Conservation (phyloP, 2,888 invertebrate genomes). For the Heliconius hortense region DNA sequence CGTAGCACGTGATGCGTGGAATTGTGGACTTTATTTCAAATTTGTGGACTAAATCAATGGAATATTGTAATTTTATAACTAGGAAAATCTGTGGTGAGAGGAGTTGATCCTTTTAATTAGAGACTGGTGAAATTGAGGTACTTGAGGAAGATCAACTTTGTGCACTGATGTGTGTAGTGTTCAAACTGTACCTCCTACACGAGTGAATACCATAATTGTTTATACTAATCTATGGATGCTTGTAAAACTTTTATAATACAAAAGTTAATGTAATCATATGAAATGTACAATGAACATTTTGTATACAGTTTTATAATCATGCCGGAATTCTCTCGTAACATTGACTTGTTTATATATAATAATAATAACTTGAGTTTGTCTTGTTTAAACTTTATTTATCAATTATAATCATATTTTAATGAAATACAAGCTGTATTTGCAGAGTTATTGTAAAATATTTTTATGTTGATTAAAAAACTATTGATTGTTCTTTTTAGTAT, state of each 20-base stretch:
- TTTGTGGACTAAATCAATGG: constrained; percentile 78
- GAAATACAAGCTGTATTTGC: constrained; percentile 28
- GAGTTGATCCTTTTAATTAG: constrained; percentile 75
- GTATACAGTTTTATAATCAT: constrained; percentile 76
- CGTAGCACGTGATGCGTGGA: constrained; percentile 65
- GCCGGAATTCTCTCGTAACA: constrained; percentile 78
- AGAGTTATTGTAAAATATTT: constrained; percentile 33
- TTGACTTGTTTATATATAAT: constrained; percentile 51
- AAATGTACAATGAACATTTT: constrained; percentile 73
- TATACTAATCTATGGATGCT: constrained; percentile 58
- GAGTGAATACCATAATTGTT: constrained; percentile 55
- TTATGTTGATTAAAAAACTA: constrained; percentile 51
- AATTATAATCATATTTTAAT: constrained; percentile 24
- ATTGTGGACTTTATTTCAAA: constrained; percentile 81
- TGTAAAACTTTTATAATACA: constrained; percentile 75
- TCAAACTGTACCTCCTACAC: constrained; percentile 57
- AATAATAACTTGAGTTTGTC: constrained; percentile 30
- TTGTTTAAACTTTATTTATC: constrained; percentile 35
- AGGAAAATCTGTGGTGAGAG: constrained; percentile 81
- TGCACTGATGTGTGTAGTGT: constrained; percentile 67
- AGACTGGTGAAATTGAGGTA: constrained; percentile 65
- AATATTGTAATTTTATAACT: constrained; percentile 79
- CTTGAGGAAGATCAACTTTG: constrained; percentile 59
- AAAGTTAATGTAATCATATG: constrained; percentile 69
- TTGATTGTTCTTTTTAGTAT: constrained; percentile 64